Percentiles rank a stretch among this genome's conserved stretches.
Conservation (phyloP, 1,140 invertebrate species). For the Proctacanthus coquilletti region DNA sequence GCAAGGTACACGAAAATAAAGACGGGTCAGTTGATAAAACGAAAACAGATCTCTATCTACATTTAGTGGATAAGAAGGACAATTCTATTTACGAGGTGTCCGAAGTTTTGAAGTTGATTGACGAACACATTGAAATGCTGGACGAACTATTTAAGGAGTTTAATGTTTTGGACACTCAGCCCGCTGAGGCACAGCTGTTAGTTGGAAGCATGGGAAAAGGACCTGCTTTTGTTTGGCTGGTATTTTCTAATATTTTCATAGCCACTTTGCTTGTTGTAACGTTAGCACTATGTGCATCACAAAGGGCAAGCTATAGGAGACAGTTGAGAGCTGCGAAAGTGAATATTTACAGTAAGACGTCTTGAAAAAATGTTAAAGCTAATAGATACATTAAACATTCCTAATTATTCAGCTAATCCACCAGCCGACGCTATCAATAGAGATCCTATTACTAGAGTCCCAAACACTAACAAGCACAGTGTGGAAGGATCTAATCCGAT, state of each 20-base stretch:
- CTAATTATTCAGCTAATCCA: background rate
- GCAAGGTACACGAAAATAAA: conserved; percentile 80
- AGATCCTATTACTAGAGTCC: conserved; percentile 46
- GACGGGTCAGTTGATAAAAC: conserved; percentile 88
- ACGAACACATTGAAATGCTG: conserved; percentile 79
- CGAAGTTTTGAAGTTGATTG: conserved; percentile 68
- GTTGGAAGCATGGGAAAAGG: conserved; percentile 32
- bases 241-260: conserved; percentile 63
- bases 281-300: conserved; percentile 63
- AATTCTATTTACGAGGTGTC: conserved; percentile 82
- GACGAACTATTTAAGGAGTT: conserved; percentile 83
- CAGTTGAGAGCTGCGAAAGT: conserved; percentile 88
- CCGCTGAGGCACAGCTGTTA: conserved; percentile 48
- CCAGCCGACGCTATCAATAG: background rate
- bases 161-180: conserved; percentile 76
- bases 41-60: conserved; percentile 84
- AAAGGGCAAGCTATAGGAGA: conserved; percentile 64
- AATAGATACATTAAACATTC: no score
- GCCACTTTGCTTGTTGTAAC: conserved; percentile 60
- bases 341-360: conserved; percentile 78
- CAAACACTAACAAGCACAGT: conserved; percentile 89
- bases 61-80: conserved; percentile 76
- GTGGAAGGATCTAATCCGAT: conserved; percentile 89
- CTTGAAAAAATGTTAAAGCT: no score
- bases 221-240: conserved; percentile 58